A percentile compares a stretch with the other conserved stretches of the same genome.
phyloP scores from a whole-genome alignment of 2,113 vertebrate species.

The Halcyon senegalensis region DNA sequence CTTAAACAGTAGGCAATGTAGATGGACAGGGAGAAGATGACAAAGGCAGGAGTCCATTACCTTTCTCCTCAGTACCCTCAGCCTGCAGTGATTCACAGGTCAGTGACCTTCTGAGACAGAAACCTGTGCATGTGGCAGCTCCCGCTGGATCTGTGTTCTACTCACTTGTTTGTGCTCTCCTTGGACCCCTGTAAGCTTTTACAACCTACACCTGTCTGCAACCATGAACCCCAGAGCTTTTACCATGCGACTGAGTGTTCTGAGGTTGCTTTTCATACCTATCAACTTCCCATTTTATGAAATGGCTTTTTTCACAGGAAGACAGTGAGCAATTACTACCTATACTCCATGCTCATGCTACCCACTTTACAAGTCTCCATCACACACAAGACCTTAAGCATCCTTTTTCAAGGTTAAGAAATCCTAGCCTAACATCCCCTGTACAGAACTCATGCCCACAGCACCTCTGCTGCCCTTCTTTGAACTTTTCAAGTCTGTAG shows the following conservation, averaged over 20 bases:
- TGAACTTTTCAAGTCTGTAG: background rate
- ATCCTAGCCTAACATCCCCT: background rate
- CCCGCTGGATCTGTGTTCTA: background rate
- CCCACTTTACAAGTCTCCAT: background rate
- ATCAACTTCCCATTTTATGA: background rate
- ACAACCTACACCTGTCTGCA: background rate
- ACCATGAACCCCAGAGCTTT: background rate
- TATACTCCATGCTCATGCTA: background rate
- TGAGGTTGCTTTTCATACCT: background rate
- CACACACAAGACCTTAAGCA: background rate
- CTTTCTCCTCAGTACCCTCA: background rate
- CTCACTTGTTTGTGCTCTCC: background rate
- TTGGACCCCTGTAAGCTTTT: background rate
- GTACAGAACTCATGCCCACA: background rate
- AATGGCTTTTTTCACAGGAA: background rate
- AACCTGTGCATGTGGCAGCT: background rate
- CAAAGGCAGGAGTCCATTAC: background rate
- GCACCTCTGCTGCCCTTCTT: background rate
- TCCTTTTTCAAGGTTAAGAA: background rate
- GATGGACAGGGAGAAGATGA: background rate
- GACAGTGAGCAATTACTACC: background rate
- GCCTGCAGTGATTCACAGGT: rapidly evolving
- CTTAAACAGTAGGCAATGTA: background rate
- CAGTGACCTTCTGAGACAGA: background rate
- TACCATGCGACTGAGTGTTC: too few relatives aligned